Evolutionary conservation across 2,888 invertebrate species (phyloP).

Genomic region (Nomada flava): DNA sequence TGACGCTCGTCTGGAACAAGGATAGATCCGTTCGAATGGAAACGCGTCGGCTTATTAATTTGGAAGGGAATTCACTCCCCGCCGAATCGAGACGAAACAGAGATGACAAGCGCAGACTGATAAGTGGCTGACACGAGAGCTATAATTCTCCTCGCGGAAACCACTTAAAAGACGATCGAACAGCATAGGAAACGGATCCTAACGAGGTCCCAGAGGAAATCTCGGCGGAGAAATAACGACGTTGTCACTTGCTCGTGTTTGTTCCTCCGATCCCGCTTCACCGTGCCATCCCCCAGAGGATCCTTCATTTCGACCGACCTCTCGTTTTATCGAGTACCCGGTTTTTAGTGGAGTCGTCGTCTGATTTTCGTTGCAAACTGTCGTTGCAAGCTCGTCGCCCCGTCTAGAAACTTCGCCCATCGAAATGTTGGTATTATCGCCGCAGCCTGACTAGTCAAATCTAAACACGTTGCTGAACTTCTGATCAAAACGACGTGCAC

Average conservation of each 20-base stretch:
- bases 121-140: slow-evolving; percentile 24
- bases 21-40: too few species aligned
- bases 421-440: slow-evolving; percentile 17
- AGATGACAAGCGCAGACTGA: background rate
- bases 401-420: background rate
- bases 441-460: slow-evolving; percentile 9
- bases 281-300: slow-evolving; percentile 17
- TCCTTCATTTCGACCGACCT: slow-evolving; percentile 33
- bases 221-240: slow-evolving; percentile 68
- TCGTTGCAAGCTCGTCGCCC: background rate
- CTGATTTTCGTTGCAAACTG: slow-evolving; percentile 17
- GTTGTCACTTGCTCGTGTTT: slow-evolving; percentile 61
- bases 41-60: background rate
- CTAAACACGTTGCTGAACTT: slow-evolving; percentile 28
- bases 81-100: background rate
- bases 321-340: slow-evolving; percentile 14
- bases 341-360: slow-evolving; percentile 23
- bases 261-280: slow-evolving; percentile 24
- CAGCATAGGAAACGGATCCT: slow-evolving; percentile 56
- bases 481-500: slow-evolving; percentile 18
- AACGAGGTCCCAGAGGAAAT: slow-evolving; percentile 72
- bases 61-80: too few species aligned
- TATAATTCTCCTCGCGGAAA: slow-evolving; percentile 17
- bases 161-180: slow-evolving; percentile 49
- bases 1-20: too few species aligned